phyloP scores from a whole-genome alignment of 2,113 vertebrate species.

The Sminthopsis crassicaudata region DNA sequence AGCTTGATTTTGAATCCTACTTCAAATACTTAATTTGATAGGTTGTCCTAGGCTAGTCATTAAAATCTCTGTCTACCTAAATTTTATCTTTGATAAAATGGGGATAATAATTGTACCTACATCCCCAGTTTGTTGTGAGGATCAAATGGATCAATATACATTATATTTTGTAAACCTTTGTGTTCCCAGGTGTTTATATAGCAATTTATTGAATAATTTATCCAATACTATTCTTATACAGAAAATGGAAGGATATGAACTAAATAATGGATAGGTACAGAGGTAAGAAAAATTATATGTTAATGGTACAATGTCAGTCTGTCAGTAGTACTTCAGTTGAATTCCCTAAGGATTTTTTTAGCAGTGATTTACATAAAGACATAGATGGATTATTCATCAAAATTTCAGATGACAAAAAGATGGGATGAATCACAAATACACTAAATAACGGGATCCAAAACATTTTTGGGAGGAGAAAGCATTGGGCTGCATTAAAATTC shows the following conservation, averaged over 20 bases:
- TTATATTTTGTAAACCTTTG: no score
- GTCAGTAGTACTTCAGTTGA: neutral
- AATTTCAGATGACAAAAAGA: neutral
- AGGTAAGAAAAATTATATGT: neutral
- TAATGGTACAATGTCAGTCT: neutral
- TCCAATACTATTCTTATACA: neutral
- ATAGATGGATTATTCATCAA: neutral
- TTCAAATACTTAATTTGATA: neutral
- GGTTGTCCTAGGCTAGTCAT: neutral
- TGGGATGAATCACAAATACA: neutral
- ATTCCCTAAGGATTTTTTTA: neutral
- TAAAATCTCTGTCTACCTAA: neutral
- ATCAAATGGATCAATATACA: no score
- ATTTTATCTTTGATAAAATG: neutral
- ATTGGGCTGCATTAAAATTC: neutral
- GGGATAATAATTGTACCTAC: neutral
- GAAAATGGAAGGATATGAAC: neutral
- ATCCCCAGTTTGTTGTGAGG: no score
- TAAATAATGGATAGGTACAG: neutral
- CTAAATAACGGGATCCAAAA: neutral
- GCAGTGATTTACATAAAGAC: neutral
- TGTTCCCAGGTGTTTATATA: no score
- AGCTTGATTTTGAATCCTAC: neutral
- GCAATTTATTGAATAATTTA: neutral
- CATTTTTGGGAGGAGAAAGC: neutral